Conservation (phyloP, 2,888 invertebrate species). For the Parnassius orleans region DNA sequence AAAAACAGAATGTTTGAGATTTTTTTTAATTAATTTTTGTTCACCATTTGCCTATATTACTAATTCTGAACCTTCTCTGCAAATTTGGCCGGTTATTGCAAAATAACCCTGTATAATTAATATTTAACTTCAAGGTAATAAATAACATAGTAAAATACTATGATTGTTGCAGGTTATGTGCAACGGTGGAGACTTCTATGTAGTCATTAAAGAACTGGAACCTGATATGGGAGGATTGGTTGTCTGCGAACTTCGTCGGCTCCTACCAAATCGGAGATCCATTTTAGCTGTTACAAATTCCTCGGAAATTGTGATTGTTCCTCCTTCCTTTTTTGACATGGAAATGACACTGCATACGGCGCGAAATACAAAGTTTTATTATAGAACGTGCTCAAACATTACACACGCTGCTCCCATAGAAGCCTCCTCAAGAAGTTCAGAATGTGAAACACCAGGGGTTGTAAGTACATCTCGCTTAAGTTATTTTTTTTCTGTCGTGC, state of each 20-base stretch:
- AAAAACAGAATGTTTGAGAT: no score
- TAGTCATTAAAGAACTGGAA: constrained; percentile 40
- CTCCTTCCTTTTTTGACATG: constrained; percentile 23
- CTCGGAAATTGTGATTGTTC: constrained; percentile 31
- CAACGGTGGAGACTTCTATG: constrained; percentile 35
- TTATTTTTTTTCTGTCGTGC: no score
- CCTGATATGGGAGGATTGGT: constrained; percentile 41
- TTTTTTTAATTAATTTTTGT: no score
- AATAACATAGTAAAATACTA: background rate
- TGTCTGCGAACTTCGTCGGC: constrained; percentile 38
- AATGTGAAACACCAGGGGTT: no score
- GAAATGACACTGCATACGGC: background rate
- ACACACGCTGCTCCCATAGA: no score
- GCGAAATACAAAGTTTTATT: background rate
- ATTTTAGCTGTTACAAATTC: constrained; percentile 31
- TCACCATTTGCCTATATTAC: no score
- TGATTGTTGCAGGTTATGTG: constrained; percentile 35
- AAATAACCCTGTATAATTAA: no score
- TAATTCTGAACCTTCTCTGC: no score
- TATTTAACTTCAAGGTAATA: background rate
- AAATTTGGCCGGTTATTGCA: no score
- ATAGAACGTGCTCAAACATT: background rate
- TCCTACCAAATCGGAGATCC: constrained; percentile 32
- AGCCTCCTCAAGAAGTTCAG: no score
- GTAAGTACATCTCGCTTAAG: no score